Base-by-base conservation (phyloP, 2,113 vertebrate species). In the Phaethon lepturus region DNA sequence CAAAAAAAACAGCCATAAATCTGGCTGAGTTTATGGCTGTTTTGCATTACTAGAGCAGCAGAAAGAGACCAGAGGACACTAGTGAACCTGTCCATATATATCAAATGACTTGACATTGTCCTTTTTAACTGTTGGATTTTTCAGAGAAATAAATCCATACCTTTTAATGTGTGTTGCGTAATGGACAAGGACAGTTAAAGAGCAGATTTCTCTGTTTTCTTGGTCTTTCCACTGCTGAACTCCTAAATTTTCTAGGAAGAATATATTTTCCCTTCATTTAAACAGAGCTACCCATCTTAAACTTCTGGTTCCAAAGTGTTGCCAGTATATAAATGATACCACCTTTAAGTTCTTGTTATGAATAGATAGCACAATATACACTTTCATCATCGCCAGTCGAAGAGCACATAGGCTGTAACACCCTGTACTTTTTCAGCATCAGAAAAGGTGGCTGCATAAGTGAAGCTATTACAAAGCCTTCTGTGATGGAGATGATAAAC, bases 1-100 rank as follows among this genome's bases (percentile, higher is more conserved):
- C 73, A 95, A 91, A 86, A 72, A 97, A 95, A 94, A 53, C 50
- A 86, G 53, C 26, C 25, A 12, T 93, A 96, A 96, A 96, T 90
- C 77, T 86, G 81, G 44, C 64, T 75, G 74, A 16, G 50, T 81
- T 92, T 88, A 79, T 84, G 60, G 56, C 42, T 82, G 12, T 25
- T 82, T 84, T 94, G 66, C 62, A 60, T 92, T 73, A 50, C 19
- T 68, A 47, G 62, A 82, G 52, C 52, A 76, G 50, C 58, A 79
- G 83, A 95, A 87, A 96, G 58, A 0, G 0, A 58, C 16, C 14
- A 72, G 74, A 89, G 33, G 83, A 71, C 44, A 53, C 24, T 28
- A 64, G 44, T 62, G 86, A 96, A 79, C 33, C 47, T 73, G 52
- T 16, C 44, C 16, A 19, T 71, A 76, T 77, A 64, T 88, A 82